Evolutionary conservation across 2,888 invertebrate genomes (phyloP).

Genomic region (Coelinius sp.): DNA sequence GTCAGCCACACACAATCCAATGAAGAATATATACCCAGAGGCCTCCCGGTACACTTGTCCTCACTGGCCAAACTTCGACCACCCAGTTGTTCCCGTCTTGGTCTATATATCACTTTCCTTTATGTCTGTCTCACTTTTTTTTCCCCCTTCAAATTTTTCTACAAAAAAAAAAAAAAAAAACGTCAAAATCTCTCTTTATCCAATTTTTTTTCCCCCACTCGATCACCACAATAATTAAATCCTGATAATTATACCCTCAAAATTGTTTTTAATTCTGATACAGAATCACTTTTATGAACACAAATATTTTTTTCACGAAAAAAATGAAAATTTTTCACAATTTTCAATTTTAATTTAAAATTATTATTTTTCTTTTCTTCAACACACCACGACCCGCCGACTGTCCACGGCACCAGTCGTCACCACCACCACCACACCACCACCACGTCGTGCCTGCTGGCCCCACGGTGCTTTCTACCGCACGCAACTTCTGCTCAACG

Average conservation of each 20-base stretch:
- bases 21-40: slow-evolving; percentile 27
- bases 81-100: slow-evolving; percentile 34
- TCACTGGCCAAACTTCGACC: slow-evolving; percentile 38
- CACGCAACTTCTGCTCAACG: slow-evolving; percentile 25
- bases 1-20: slow-evolving; percentile 20
- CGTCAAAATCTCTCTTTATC: background rate
- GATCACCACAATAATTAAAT: too few species aligned
- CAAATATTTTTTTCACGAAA: background rate
- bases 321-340: background rate
- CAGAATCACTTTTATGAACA: background rate
- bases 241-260: background rate
- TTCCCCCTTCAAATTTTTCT: background rate
- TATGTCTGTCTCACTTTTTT: slow-evolving; percentile 19
- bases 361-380: slow-evolving; percentile 29
- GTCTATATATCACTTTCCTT: slow-evolving; percentile 27
- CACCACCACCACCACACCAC: slow-evolving; percentile 50
- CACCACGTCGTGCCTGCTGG: slow-evolving; percentile 27
- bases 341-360: too few species aligned
- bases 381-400: slow-evolving; percentile 56
- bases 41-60: slow-evolving; percentile 38
- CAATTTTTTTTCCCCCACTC: background rate
- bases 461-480: slow-evolving; percentile 22
- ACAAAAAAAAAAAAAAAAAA: background rate
- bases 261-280: background rate
- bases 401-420: slow-evolving; percentile 64